A percentile compares a stretch with the other conserved stretches of the same genome.
These are phyloP conservation scores for Dinocampus coccinellae DNA, from an alignment of 2,888 invertebrate species.

Conservation along the genomic window DNA sequence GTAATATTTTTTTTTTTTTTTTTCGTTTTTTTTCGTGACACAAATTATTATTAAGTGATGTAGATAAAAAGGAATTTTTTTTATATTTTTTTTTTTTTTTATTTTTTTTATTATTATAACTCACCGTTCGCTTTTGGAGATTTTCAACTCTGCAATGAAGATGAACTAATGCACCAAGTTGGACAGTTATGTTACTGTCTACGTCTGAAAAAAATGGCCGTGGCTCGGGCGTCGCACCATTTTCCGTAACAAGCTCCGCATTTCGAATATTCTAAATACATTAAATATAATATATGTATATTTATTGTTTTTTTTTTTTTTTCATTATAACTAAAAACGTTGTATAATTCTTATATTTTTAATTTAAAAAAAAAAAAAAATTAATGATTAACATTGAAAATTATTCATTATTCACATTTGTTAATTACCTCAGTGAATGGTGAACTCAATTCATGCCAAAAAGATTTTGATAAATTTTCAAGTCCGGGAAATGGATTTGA, in stretches of 20 bases:
- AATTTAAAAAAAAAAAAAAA: neutral
- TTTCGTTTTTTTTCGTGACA: no score
- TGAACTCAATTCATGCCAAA: conserved; percentile 67
- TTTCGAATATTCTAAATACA: conserved; percentile 63
- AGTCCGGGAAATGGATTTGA: conserved; percentile 63
- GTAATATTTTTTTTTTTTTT: no score
- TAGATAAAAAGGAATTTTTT: no score
- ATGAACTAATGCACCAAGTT: conserved; percentile 71
- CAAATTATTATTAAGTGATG: no score
- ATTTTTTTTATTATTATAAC: conserved; percentile 47
- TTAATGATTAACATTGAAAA: no score
- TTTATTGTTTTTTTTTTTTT: neutral
- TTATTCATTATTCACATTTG: no score
- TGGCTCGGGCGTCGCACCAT: conserved; percentile 75
- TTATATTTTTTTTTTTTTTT: conserved; percentile 26
- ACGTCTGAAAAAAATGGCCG: conserved; percentile 81
- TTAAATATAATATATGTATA: neutral
- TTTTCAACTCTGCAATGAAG: conserved; percentile 72
- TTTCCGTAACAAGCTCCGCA: conserved; percentile 64
- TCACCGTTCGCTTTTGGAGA: conserved; percentile 70
- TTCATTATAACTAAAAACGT: no score
- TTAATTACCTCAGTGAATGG: conserved; percentile 66
- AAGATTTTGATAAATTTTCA: conserved; percentile 64
- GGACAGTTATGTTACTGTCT: conserved; percentile 72
- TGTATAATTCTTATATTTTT: neutral